phyloP scores from a whole-genome alignment of 2,797 vertebrate species.

The Rhabdomys pumilio region DNA sequence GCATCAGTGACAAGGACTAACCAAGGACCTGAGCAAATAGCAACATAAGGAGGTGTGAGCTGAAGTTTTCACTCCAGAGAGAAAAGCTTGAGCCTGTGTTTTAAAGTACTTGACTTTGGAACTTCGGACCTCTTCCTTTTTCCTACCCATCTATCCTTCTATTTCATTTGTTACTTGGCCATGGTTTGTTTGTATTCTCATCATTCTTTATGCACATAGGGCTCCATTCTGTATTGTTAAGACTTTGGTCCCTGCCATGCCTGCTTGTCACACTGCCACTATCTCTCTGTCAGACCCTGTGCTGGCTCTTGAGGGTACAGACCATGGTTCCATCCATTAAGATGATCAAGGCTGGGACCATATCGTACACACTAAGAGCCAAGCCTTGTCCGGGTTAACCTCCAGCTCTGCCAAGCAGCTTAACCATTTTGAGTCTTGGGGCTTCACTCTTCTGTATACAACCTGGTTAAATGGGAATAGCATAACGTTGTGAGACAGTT shows the following conservation, averaged over 20 bases:
- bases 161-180: neutral
- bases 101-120: neutral
- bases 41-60: neutral
- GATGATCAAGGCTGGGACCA: neutral
- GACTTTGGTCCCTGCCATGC: neutral
- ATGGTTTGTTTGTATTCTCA: accelerated
- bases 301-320: neutral
- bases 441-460: neutral
- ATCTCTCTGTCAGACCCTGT: neutral
- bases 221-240: neutral
- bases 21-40: neutral
- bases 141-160: neutral
- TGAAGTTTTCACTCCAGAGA: neutral
- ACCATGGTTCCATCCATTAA: neutral
- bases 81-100: neutral
- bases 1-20: neutral
- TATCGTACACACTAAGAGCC: neutral
- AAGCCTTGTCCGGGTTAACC: neutral
- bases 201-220: neutral
- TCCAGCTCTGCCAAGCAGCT: neutral
- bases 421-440: neutral
- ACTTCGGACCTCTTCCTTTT: neutral
- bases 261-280: neutral
- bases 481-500: neutral
- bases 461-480: neutral